Conservation (phyloP, 2,888 invertebrate species). For the Ganaspis brasiliensis region DNA sequence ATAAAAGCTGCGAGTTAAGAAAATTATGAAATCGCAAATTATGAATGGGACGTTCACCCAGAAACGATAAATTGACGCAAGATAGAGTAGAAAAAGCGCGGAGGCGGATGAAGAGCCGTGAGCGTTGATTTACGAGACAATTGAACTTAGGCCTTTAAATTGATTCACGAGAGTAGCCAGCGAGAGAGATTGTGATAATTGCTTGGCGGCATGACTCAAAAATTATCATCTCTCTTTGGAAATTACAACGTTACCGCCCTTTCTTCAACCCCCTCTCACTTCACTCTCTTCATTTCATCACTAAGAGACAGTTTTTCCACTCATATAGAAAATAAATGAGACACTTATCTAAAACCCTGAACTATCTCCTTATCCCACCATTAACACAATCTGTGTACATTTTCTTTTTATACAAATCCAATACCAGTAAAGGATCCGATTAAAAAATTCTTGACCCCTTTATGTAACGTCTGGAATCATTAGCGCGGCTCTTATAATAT, state of each 20-base stretch:
- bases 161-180: constrained; percentile 41
- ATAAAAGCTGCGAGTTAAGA: constrained; percentile 32
- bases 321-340: not conserved
- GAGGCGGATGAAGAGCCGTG: constrained; percentile 37
- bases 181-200: constrained; percentile 30
- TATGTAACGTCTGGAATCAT: constrained; percentile 34
- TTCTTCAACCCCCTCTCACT: not conserved
- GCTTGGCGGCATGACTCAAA: constrained; percentile 40
- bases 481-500: not conserved
- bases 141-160: constrained; percentile 43
- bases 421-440: not conserved
- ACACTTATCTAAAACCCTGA: constrained; percentile 23
- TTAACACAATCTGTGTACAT: constrained; percentile 31
- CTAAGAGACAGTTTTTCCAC: constrained; percentile 12
- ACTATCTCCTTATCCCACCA: constrained; percentile 32
- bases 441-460: constrained; percentile 34
- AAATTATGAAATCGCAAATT: constrained; percentile 42
- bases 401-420: constrained; percentile 5
- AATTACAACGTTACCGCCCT: constrained; percentile 9
- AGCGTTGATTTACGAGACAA: constrained; percentile 40
- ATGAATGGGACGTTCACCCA: constrained; percentile 44
- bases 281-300: not conserved
- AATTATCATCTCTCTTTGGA: constrained; percentile 24
- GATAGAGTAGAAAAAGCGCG: constrained; percentile 36
- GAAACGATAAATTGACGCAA: constrained; percentile 40